Conservation (phyloP, 2,113 vertebrate genomes). For the Lophotis ruficrista region DNA sequence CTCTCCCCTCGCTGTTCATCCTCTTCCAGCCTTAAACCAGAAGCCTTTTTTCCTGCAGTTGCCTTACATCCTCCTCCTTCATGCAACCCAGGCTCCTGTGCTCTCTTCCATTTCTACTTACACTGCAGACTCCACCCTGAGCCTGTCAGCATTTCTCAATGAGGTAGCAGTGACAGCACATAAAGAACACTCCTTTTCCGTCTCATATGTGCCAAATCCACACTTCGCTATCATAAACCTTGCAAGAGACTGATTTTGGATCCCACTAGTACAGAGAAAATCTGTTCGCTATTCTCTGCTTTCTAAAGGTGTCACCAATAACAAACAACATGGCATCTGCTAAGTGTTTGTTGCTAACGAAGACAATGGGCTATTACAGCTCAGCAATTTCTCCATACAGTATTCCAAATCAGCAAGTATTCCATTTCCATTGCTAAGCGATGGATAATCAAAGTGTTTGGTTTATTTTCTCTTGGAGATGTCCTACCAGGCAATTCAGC, state of each 20-base stretch:
- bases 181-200: not conserved
- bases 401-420: not conserved
- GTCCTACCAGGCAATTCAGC: not conserved
- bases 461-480: not conserved
- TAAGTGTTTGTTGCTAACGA: not conserved
- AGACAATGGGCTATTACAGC: not conserved
- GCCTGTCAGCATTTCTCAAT: not conserved
- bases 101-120: not conserved
- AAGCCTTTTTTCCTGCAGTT: not conserved
- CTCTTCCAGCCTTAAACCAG: not conserved
- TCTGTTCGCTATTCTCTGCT: slow-evolving; percentile 22
- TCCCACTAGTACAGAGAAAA: slow-evolving; percentile 8
- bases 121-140: not conserved
- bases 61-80: not conserved
- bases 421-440: not conserved
- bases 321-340: slow-evolving; percentile 53
- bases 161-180: not conserved
- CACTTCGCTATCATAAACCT: slow-evolving; percentile 1
- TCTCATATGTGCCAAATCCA: not conserved
- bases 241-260: slow-evolving; percentile 1
- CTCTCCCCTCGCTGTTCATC: not conserved
- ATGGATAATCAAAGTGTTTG: not conserved
- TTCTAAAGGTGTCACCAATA: slow-evolving; percentile 44
- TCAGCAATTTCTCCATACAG: not conserved
- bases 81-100: not conserved